Conservation (phyloP, 2,113 vertebrate species). For the Progne subis region DNA sequence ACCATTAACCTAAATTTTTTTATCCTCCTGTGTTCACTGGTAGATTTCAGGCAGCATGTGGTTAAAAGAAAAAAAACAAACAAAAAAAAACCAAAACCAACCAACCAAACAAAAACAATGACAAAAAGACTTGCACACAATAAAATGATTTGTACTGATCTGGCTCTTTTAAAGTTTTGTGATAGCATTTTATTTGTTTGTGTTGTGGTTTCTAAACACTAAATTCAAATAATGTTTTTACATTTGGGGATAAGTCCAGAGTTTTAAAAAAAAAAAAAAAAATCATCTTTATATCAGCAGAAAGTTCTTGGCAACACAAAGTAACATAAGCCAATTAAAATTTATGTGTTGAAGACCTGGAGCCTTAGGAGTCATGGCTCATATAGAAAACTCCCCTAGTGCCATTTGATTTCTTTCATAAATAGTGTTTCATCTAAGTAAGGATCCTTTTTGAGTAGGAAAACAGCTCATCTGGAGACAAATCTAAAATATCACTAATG, state of each 20-base stretch:
- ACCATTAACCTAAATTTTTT: not conserved
- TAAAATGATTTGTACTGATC: not conserved
- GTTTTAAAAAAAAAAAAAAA: not conserved
- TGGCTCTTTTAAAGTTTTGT: not conserved
- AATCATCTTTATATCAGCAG: slow-evolving; percentile 11
- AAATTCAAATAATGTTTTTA: slow-evolving; percentile 7
- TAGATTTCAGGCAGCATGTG: not conserved
- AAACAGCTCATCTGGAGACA: not conserved
- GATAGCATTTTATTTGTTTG: not conserved
- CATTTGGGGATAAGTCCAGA: slow-evolving; percentile 12
- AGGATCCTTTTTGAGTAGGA: not conserved
- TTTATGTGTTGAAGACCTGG: not conserved
- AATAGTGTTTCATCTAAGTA: not conserved
- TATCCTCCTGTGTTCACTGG: not conserved
- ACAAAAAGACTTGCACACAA: not conserved
- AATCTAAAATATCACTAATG: not conserved
- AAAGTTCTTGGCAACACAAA: slow-evolving; percentile 7
- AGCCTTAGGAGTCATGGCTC: not conserved
- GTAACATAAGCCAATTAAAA: slow-evolving; percentile 48
- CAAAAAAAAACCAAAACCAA: not conserved
- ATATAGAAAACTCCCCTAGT: not conserved
- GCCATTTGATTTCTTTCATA: not conserved
- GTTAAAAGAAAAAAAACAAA: not conserved
- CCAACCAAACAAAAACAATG: not conserved
- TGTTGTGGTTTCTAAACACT: not conserved